Evolutionary conservation across 2,113 vertebrate species (phyloP).

Genomic region (Isurus oxyrinchus): DNA sequence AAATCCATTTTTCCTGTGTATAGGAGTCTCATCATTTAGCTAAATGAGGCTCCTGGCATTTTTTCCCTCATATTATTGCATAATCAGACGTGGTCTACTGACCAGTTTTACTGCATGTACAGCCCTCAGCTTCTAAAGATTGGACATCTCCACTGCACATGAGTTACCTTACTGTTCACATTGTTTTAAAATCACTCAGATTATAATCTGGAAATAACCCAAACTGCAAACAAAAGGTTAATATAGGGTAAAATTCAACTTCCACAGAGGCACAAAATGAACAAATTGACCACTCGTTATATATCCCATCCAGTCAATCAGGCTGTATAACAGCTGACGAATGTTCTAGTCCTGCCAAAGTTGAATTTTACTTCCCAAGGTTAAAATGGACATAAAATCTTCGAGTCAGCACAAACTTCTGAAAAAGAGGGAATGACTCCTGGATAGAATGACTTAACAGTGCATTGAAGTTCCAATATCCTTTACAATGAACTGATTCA

Average conservation of each 20-base stretch:
- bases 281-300: not conserved
- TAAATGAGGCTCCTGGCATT: not conserved
- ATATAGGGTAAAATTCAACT: not conserved
- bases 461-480: not conserved
- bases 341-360: not conserved
- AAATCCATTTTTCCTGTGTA: not conserved
- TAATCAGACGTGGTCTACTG: not conserved
- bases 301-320: not conserved
- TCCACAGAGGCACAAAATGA: not conserved
- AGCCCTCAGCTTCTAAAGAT: not conserved
- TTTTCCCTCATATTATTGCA: not conserved
- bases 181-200: not conserved
- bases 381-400: not conserved
- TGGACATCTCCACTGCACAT: not conserved
- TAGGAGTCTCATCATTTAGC: not conserved
- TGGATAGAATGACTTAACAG: not conserved
- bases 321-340: not conserved
- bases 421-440: not conserved
- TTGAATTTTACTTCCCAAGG: not conserved
- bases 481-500: not conserved
- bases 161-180: not conserved
- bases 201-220: not conserved
- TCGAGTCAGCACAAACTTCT: not conserved
- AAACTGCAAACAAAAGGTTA: not conserved
- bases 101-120: not conserved